These are phyloP conservation scores for Netelia inedita DNA, from an alignment of 2,888 invertebrate species.

Conservation along the genomic window DNA sequence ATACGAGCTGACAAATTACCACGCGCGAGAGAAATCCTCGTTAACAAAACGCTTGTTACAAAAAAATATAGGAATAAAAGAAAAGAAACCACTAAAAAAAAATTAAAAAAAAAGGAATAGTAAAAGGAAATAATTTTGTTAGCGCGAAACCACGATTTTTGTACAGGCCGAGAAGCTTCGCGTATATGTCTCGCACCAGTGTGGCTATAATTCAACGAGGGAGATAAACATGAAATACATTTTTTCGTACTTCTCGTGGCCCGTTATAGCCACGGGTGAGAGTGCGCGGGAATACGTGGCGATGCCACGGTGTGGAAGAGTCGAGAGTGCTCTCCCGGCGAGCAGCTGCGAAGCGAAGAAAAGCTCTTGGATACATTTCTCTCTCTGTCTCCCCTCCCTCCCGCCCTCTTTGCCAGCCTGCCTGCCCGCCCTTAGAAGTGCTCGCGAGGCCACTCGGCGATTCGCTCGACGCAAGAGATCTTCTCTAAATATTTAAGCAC, in stretches of 20 bases:
- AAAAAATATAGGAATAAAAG: constrained; percentile 21
- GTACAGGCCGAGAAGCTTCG: neutral
- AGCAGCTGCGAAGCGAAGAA: constrained; percentile 60
- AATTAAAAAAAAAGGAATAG: constrained; percentile 9
- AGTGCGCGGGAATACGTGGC: constrained; percentile 13
- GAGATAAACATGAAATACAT: constrained; percentile 56
- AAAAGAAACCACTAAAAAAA: neutral
- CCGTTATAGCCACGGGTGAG: constrained; percentile 45
- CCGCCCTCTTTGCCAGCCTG: neutral
- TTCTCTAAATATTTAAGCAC: constrained; percentile 64
- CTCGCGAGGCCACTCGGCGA: constrained; percentile 29
- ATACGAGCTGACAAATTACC: constrained; percentile 45
- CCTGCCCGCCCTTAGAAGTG: constrained; percentile 11
- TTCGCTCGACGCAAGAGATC: constrained; percentile 61
- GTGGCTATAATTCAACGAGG: constrained; percentile 57
- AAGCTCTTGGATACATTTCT: constrained; percentile 67
- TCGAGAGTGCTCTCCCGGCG: constrained; percentile 62
- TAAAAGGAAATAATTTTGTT: constrained; percentile 24
- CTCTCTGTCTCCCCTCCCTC: constrained; percentile 5
- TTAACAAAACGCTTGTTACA: constrained; percentile 19
- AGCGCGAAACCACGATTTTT: constrained; percentile 35
- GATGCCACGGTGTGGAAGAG: constrained; percentile 50
- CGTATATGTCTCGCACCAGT: constrained; percentile 20
- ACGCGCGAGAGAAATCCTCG: constrained; percentile 31
- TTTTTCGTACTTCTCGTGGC: constrained; percentile 46